Percentiles rank a stretch among this genome's conserved stretches.
phyloP scores from a whole-genome alignment of 2,113 vertebrate species.

The Microtus montanus region DNA sequence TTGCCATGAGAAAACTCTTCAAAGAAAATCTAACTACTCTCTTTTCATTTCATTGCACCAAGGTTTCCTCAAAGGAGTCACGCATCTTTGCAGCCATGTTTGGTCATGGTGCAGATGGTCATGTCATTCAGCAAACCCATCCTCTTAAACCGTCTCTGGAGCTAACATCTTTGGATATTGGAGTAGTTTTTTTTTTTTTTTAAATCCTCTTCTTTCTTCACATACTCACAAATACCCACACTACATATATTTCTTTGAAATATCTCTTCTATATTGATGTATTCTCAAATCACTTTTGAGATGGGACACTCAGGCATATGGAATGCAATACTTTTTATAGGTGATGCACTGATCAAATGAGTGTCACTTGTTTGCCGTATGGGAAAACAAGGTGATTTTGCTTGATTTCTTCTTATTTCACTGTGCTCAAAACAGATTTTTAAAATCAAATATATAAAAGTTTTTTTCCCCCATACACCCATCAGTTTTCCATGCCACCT shows the following conservation, averaged over 20 bases:
- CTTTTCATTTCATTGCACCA: conserved; percentile 77
- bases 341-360: background rate
- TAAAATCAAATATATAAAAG: background rate
- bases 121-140: conserved; percentile 18
- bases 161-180: background rate
- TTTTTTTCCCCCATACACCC: background rate
- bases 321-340: background rate
- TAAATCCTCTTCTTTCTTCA: background rate
- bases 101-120: background rate
- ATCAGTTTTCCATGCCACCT: background rate
- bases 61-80: conserved; percentile 12
- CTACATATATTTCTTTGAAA: background rate
- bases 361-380: background rate
- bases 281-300: background rate
- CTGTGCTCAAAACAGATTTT: background rate
- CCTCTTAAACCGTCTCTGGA: background rate
- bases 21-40: conserved; percentile 86
- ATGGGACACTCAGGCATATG: background rate
- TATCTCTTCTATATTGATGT: background rate
- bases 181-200: background rate
- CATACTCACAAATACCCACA: background rate
- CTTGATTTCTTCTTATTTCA: background rate
- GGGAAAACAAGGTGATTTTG: background rate
- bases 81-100: background rate
- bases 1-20: conserved; percentile 83